Evolutionary conservation across 2,113 vertebrate genomes (phyloP).

Genomic region (Oplegnathus fasciatus): DNA sequence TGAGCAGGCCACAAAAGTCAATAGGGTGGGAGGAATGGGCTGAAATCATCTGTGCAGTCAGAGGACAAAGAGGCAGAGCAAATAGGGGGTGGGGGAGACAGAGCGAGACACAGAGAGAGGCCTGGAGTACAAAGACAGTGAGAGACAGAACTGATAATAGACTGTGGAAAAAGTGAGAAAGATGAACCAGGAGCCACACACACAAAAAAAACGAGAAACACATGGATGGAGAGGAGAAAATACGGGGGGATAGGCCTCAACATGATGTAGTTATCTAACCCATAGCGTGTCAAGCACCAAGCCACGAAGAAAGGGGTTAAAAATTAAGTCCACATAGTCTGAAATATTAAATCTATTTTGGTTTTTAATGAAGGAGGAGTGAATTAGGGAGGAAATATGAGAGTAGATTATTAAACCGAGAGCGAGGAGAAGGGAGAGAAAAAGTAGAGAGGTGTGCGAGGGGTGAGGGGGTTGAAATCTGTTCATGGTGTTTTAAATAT

Average conservation of each 20-base stretch:
- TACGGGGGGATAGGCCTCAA: slow-evolving; percentile 37
- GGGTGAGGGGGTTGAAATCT: slow-evolving; percentile 82
- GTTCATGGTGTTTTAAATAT: slow-evolving; percentile 89
- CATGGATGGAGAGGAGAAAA: background rate
- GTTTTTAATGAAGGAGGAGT: slow-evolving; percentile 85
- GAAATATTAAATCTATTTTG: slow-evolving; percentile 87
- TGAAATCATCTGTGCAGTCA: slow-evolving; percentile 75
- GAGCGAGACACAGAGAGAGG: slow-evolving; percentile 42
- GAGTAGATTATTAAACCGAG: slow-evolving; percentile 85
- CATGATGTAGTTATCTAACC: slow-evolving; percentile 63
- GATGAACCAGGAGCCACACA: slow-evolving; percentile 38
- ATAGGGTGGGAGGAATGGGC: slow-evolving; percentile 75
- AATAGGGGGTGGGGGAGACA: slow-evolving; percentile 53
- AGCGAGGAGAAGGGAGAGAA: slow-evolving; percentile 67
- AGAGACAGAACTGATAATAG: slow-evolving; percentile 66
- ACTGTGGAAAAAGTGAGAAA: slow-evolving; percentile 63
- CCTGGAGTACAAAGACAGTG: slow-evolving; percentile 56
- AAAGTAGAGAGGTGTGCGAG: slow-evolving; percentile 72
- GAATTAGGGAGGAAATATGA: slow-evolving; percentile 85
- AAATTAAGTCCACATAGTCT: slow-evolving; percentile 81
- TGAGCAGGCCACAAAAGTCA: slow-evolving; percentile 72
- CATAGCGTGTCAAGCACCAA: slow-evolving; percentile 49
- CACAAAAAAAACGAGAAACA: slow-evolving; percentile 19
- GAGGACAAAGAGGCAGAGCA: slow-evolving; percentile 71
- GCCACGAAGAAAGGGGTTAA: slow-evolving; percentile 71